These are phyloP conservation scores for Tipula unca DNA, from an alignment of 2,888 invertebrate genomes.

Conservation along the genomic window DNA sequence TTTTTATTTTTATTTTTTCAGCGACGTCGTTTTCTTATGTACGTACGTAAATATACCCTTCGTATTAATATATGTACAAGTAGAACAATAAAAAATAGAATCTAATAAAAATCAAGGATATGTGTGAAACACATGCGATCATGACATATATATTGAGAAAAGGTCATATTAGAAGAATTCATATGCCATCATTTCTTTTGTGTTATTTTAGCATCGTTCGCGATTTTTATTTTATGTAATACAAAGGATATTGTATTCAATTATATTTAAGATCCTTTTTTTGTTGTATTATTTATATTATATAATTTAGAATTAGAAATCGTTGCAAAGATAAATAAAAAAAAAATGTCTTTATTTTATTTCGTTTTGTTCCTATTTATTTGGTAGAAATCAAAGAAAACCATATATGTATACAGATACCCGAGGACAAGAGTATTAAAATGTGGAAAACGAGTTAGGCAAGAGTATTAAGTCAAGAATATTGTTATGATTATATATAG, in stretches of 20 bases:
- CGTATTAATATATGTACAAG: not conserved
- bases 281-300: not conserved
- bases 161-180: not conserved
- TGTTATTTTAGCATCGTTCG: not conserved
- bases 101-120: not conserved
- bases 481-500: not conserved
- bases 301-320: not conserved
- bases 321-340: not conserved
- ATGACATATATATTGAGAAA: not conserved
- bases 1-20: not conserved
- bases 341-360: not conserved
- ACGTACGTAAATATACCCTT: too few species aligned
- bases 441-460: not conserved
- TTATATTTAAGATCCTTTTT: not conserved
- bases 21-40: not conserved
- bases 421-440: not conserved
- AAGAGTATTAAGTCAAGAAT: not conserved
- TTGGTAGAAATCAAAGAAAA: not conserved
- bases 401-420: not conserved
- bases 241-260: not conserved
- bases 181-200: not conserved
- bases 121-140: not conserved
- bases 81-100: not conserved
- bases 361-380: not conserved
- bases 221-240: not conserved